These are phyloP conservation scores for Hippoglossus hippoglossus DNA, from an alignment of 2,797 vertebrate genomes.

Conservation along the genomic window DNA sequence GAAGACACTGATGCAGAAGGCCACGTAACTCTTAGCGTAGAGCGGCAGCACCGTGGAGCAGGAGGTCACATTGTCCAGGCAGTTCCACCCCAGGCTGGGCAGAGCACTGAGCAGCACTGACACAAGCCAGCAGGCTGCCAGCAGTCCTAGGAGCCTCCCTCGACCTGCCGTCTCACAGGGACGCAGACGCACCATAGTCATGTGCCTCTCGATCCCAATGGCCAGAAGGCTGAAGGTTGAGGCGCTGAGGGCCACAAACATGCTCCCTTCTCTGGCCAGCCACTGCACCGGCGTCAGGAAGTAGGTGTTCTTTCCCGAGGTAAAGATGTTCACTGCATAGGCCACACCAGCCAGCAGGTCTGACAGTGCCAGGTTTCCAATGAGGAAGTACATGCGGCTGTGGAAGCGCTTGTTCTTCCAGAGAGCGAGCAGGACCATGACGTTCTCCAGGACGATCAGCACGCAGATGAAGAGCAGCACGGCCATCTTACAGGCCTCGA, in stretches of 20 bases:
- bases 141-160: slow-evolving; percentile 79
- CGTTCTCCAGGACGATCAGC: slow-evolving; percentile 85
- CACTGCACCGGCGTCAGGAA: slow-evolving; percentile 82
- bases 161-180: slow-evolving; percentile 82
- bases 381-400: slow-evolving; percentile 86
- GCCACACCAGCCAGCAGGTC: slow-evolving; percentile 86
- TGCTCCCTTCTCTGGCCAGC: slow-evolving; percentile 86
- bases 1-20: slow-evolving; percentile 85
- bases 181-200: slow-evolving; percentile 86
- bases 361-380: slow-evolving; percentile 86
- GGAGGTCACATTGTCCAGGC: slow-evolving; percentile 66
- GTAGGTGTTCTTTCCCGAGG: slow-evolving; percentile 81
- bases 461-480: slow-evolving; percentile 82
- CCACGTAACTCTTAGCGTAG: slow-evolving; percentile 85
- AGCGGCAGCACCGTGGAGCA: slow-evolving; percentile 86
- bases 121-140: slow-evolving; percentile 85
- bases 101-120: slow-evolving; percentile 83
- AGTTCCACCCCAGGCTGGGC: slow-evolving; percentile 87
- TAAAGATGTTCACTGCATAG: slow-evolving; percentile 86
- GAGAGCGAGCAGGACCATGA: slow-evolving; percentile 83
- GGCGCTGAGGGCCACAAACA: slow-evolving; percentile 87
- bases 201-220: slow-evolving; percentile 86
- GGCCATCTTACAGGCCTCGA: slow-evolving; percentile 68
- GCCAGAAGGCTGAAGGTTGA: slow-evolving; percentile 87
- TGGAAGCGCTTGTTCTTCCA: slow-evolving; percentile 87